Percentiles rank a stretch among this genome's conserved stretches.
These are phyloP conservation scores for Heliconius sara DNA, from an alignment of 2,888 invertebrate species.

Conservation along the genomic window DNA sequence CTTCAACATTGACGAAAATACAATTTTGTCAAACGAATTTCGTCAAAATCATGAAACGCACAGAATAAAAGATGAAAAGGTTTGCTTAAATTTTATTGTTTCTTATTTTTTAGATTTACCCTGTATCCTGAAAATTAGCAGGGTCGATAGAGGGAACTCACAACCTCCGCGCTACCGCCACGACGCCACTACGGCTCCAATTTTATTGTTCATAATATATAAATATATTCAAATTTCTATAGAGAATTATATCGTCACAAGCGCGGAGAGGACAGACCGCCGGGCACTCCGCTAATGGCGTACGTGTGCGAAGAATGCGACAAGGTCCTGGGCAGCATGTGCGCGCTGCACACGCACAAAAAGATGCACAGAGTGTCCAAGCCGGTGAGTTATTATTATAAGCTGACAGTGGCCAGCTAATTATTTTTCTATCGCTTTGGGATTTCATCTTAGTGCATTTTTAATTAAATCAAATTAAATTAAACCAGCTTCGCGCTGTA, in stretches of 20 bases:
- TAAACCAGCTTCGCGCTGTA: too few species aligned
- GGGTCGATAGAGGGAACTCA: background rate
- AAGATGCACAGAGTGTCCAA: constrained; percentile 83
- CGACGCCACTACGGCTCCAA: too few species aligned
- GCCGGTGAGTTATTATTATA: constrained; percentile 68
- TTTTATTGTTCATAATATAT: background rate
- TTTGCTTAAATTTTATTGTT: too few species aligned
- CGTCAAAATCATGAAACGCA: too few species aligned
- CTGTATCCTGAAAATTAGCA: background rate
- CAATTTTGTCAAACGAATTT: too few species aligned
- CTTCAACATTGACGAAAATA: too few species aligned
- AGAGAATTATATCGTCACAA: constrained; percentile 78
- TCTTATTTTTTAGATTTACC: too few species aligned
- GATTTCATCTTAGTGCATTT: too few species aligned
- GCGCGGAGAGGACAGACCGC: constrained; percentile 74
- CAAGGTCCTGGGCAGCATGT: constrained; percentile 82
- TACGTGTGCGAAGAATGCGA: constrained; percentile 85
- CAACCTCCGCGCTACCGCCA: too few species aligned
- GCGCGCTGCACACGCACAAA: constrained; percentile 81
- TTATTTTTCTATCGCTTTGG: background rate
- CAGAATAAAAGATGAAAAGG: too few species aligned
- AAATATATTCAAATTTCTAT: background rate
- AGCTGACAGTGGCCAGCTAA: background rate
- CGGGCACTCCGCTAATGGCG: constrained; percentile 72
- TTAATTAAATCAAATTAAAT: too few species aligned